phyloP scores from a whole-genome alignment of 2,113 vertebrate species.

The Tamias sibiricus region DNA sequence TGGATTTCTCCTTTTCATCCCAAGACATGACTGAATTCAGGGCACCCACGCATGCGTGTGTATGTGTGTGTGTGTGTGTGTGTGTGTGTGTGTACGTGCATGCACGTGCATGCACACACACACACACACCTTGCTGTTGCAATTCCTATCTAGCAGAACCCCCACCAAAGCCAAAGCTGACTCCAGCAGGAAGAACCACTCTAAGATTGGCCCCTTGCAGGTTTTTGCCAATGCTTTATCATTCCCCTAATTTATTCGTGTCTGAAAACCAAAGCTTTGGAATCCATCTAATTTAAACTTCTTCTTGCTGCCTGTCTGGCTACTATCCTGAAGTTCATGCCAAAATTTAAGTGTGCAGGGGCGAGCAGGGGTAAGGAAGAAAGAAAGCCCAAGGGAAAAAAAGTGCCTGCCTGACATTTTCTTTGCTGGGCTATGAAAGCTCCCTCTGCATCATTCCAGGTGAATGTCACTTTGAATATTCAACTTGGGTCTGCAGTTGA shows the following conservation, averaged over 20 bases:
- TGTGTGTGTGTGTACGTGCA: too few relatives aligned
- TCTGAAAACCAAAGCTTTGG: slow-evolving; percentile 61
- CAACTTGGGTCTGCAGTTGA: not conserved
- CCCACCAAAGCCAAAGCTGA: not conserved
- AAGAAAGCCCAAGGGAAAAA: slow-evolving; percentile 40
- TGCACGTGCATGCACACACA: too few relatives aligned
- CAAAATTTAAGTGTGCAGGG: not conserved
- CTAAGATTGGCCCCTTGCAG: not conserved
- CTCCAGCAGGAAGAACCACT: not conserved
- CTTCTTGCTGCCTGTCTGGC: slow-evolving; percentile 37
- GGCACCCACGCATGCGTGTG: too few relatives aligned
- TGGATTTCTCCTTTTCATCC: not conserved
- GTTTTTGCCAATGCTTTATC: slow-evolving; percentile 17
- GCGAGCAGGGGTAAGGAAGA: not conserved
- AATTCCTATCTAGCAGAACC: not conserved
- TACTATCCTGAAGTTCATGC: slow-evolving; percentile 67
- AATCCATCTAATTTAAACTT: slow-evolving; percentile 52
- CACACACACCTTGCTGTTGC: not conserved
- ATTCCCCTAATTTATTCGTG: slow-evolving; percentile 55
- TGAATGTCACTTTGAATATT: slow-evolving; percentile 50
- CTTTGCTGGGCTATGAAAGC: slow-evolving; percentile 8
- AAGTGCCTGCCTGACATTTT: not conserved
- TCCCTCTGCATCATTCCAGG: not conserved
- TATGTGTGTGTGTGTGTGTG: too few relatives aligned
- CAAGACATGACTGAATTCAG: not conserved